A percentile compares a stretch with the other conserved stretches of the same genome.
phyloP scores from a whole-genome alignment of 2,113 vertebrate species.

The Heteronetta atricapilla region DNA sequence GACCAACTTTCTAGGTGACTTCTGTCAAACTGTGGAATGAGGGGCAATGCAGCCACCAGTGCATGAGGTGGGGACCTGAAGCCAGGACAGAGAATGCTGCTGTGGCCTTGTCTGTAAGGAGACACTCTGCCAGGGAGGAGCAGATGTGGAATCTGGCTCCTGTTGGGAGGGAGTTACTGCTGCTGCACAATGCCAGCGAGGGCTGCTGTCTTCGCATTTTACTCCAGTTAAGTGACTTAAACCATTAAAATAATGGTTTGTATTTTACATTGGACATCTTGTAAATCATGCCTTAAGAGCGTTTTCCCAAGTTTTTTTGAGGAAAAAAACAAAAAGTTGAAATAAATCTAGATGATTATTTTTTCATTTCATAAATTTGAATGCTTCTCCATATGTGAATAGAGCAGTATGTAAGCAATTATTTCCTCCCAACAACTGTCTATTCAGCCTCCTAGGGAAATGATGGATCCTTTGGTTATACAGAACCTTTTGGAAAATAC shows the following conservation, averaged over 20 bases:
- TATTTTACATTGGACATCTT: not conserved
- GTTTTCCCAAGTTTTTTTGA: not conserved
- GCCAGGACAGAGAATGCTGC: not conserved
- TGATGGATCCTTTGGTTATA: not conserved
- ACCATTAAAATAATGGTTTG: not conserved
- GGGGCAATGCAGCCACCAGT: accelerated
- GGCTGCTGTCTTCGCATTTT: not conserved
- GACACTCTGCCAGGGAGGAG: accelerated
- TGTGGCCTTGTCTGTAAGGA: not conserved
- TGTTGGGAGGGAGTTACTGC: accelerated
- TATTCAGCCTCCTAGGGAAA: not conserved
- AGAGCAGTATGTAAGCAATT: not conserved
- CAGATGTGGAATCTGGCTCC: not conserved
- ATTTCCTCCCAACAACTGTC: not conserved
- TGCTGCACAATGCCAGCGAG: not conserved
- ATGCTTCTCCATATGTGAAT: not conserved
- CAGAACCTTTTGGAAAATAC: not conserved
- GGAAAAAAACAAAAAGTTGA: not conserved
- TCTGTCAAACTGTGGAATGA: not conserved
- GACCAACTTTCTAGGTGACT: not conserved
- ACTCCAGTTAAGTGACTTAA: not conserved
- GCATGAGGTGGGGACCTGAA: not conserved
- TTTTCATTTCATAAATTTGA: not conserved
- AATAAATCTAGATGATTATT: not conserved
- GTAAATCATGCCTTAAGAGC: not conserved